Conservation (phyloP, 2,888 invertebrate species). For the Lomographa bimaculata region DNA sequence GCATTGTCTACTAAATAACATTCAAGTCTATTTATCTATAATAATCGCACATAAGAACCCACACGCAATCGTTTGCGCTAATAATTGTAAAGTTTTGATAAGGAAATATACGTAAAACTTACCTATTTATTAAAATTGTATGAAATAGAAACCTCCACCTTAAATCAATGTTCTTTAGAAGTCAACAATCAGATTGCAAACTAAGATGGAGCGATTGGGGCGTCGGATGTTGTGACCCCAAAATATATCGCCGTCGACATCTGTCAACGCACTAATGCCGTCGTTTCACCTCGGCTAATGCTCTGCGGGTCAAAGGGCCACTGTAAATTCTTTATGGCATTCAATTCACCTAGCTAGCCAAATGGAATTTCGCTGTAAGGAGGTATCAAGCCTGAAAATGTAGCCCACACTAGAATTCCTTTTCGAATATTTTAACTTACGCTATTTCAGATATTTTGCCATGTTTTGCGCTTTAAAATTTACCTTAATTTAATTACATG, state of each 20-base stretch:
- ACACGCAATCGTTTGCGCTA: too few species aligned
- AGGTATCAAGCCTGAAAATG: slow-evolving; percentile 39
- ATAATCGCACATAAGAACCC: too few species aligned
- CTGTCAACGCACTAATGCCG: slow-evolving; percentile 45
- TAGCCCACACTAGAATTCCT: slow-evolving; percentile 24
- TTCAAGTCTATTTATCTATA: too few species aligned
- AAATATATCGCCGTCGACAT: slow-evolving; percentile 38
- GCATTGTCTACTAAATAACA: too few species aligned
- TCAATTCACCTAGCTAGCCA: slow-evolving; percentile 46
- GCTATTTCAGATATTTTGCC: slow-evolving; percentile 3
- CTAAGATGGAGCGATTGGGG: slow-evolving; percentile 19
- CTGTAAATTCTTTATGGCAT: slow-evolving; percentile 51
- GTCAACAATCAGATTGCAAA: slow-evolving; percentile 2
- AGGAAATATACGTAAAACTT: too few species aligned
- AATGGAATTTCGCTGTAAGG: slow-evolving; percentile 61
- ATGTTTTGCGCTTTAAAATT: not conserved
- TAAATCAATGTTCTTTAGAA: not conserved
- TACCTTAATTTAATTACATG: not conserved
- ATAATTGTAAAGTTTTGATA: too few species aligned
- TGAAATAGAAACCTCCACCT: too few species aligned
- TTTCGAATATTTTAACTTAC: slow-evolving; percentile 24
- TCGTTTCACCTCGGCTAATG: slow-evolving; percentile 44
- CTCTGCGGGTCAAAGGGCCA: slow-evolving; percentile 42
- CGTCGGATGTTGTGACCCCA: slow-evolving; percentile 23
- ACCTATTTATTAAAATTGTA: too few species aligned